Evolutionary conservation across 2,888 invertebrate species (phyloP).

Genomic region (Myathropa florea): DNA sequence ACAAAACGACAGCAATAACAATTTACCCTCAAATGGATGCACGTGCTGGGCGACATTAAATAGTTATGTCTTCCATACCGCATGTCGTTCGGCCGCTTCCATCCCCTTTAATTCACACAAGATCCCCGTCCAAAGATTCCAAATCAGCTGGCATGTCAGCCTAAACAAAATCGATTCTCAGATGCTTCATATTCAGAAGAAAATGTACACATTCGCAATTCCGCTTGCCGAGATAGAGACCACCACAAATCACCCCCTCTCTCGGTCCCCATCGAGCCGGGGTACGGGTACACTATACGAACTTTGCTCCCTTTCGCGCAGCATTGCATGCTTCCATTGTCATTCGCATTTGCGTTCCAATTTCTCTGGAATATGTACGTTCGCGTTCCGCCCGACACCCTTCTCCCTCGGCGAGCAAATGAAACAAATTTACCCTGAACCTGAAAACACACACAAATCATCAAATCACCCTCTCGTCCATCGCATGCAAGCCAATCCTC

Average conservation of each 20-base stretch:
- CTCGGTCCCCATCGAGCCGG: neutral
- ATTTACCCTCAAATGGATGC: conserved; percentile 14
- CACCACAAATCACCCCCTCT: neutral
- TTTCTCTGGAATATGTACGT: conserved; percentile 40
- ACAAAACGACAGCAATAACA: conserved; percentile 21
- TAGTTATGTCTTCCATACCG: conserved; percentile 28
- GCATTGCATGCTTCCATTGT: conserved; percentile 63
- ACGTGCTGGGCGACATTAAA: conserved; percentile 52
- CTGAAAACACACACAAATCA: conserved; percentile 59
- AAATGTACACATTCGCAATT: conserved; percentile 37
- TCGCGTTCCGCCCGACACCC: neutral
- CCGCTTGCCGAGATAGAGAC: conserved; percentile 11
- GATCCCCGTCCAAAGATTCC: conserved; percentile 48
- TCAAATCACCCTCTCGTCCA: conserved; percentile 46
- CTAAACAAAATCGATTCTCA: conserved; percentile 66
- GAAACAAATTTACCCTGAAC: conserved; percentile 67
- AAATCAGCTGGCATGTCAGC: conserved; percentile 63
- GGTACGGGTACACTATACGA: neutral
- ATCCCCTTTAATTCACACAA: conserved; percentile 62
- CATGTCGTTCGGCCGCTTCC: neutral
- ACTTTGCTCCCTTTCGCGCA: conserved; percentile 60
- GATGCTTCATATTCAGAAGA: conserved; percentile 51
- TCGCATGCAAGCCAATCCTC: conserved; percentile 61
- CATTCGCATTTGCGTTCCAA: conserved; percentile 41
- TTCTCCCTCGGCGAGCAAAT: neutral